A percentile compares a stretch with the other conserved stretches of the same genome.
Conservation (phyloP, 2,113 vertebrate genomes). For the Merops nubicus region DNA sequence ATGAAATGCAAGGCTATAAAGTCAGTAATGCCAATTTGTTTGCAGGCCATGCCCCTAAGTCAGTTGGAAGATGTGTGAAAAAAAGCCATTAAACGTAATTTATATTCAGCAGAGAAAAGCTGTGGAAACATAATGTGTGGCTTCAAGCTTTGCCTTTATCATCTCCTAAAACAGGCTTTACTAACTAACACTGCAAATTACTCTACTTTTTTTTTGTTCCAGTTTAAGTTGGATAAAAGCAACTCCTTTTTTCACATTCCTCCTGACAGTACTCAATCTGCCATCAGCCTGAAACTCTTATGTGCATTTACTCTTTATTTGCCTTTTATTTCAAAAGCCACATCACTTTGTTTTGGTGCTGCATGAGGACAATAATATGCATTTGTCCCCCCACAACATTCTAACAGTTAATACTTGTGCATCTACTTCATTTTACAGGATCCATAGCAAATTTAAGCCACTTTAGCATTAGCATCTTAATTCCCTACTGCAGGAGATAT, state of each 20-base stretch:
- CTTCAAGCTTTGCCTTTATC: slow-evolving; percentile 50
- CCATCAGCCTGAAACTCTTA: not conserved
- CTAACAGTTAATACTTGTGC: not conserved
- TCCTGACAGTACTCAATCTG: not conserved
- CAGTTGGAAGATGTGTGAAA: slow-evolving; percentile 43
- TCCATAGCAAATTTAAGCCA: not conserved
- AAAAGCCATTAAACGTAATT: slow-evolving; percentile 50
- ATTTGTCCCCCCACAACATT: not conserved
- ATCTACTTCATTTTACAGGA: not conserved
- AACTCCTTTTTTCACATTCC: not conserved
- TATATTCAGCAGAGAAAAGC: slow-evolving; percentile 41
- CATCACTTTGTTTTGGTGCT: not conserved
- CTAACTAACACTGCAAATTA: slow-evolving; percentile 26
- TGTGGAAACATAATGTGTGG: slow-evolving; percentile 9
- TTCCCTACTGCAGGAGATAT: not conserved
- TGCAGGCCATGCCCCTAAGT: slow-evolving; percentile 42
- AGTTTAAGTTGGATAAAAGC: not conserved
- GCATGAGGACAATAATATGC: not conserved
- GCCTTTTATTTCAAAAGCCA: not conserved
- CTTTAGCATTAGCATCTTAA: not conserved
- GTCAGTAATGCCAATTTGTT: slow-evolving; percentile 28
- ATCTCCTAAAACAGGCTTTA: slow-evolving; percentile 14
- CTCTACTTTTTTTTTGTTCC: not conserved
- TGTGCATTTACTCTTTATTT: not conserved
- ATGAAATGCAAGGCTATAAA: slow-evolving; percentile 29